Evolutionary conservation across 2,888 invertebrate genomes (phyloP).

Genomic region (Caenorhabditis doughertyi): DNA sequence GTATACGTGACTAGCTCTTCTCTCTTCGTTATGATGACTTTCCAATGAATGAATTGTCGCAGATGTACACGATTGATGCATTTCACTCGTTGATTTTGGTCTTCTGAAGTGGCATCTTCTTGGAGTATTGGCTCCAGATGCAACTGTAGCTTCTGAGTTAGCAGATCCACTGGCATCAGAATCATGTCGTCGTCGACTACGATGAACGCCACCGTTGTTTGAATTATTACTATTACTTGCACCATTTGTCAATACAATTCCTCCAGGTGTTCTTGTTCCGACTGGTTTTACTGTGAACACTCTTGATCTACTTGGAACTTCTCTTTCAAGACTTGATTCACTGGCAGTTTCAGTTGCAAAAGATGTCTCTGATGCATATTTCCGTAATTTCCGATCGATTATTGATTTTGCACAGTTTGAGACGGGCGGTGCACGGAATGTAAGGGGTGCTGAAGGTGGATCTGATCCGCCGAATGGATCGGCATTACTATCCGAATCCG

Average conservation of each 20-base stretch:
- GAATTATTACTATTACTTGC: conserved; percentile 17
- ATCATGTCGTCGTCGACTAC: conserved; percentile 74
- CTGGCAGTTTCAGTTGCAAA: conserved; percentile 77
- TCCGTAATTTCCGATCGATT: conserved; percentile 77
- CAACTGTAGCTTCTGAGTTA: conserved; percentile 79
- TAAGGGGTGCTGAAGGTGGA: conserved; percentile 67
- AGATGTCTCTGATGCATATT: conserved; percentile 80
- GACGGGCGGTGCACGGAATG: conserved; percentile 68
- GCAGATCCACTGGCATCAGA: conserved; percentile 78
- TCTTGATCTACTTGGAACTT: conserved; percentile 66
- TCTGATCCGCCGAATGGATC: conserved; percentile 67
- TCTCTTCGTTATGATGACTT: conserved; percentile 64
- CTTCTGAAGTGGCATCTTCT: conserved; percentile 72
- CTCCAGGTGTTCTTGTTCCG: conserved; percentile 54
- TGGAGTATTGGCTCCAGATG: conserved; percentile 76
- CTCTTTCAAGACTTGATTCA: conserved; percentile 69
- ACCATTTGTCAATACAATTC: conserved; percentile 49
- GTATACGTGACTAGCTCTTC: conserved; percentile 79
- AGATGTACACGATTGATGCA: conserved; percentile 79
- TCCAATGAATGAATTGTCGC: conserved; percentile 80
- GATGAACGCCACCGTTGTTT: conserved; percentile 38
- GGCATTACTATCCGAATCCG: conserved; percentile 68
- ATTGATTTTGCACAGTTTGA: conserved; percentile 75
- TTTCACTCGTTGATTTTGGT: conserved; percentile 78
- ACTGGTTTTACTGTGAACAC: conserved; percentile 79